Percentiles rank a stretch among this genome's conserved stretches.
These are phyloP conservation scores for Barypeithes pellucidus DNA, from an alignment of 2,888 invertebrate species.

Conservation along the genomic window DNA sequence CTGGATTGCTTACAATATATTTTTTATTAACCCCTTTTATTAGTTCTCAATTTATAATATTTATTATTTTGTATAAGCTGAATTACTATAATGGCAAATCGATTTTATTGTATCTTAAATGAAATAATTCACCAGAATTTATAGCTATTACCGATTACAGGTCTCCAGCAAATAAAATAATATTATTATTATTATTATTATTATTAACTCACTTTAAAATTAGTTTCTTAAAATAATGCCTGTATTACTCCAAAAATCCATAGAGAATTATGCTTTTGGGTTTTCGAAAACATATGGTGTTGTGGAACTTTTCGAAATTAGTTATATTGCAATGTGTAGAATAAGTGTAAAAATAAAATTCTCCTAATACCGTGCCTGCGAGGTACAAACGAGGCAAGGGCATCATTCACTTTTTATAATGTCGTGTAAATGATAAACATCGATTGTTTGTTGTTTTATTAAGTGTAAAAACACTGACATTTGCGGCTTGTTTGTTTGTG, in stretches of 20 bases:
- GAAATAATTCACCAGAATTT: not conserved
- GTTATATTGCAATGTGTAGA: not conserved
- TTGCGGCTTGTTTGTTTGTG: no score
- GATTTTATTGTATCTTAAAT: conserved; percentile 6
- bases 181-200: no score
- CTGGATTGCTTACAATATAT: no score
- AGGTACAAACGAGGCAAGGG: not conserved
- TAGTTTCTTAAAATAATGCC: not conserved
- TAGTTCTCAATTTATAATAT: no score
- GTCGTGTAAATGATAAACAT: not conserved
- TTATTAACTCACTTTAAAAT: conserved; percentile 2
- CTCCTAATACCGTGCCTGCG: not conserved
- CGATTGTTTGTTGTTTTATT: not conserved
- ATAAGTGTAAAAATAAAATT: not conserved
- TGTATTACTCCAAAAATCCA: not conserved
- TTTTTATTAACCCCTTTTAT: no score
- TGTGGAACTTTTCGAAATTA: not conserved
- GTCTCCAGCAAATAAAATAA: not conserved
- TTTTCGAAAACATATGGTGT: no score
- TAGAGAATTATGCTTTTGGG: no score
- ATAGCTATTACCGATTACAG: not conserved
- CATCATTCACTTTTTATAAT: conserved; percentile 1
- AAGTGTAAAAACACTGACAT: no score
- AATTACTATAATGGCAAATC: not conserved
- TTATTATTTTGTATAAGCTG: no score